These are phyloP conservation scores for Camelus bactrianus DNA, from an alignment of 2,113 vertebrate genomes.

Conservation along the genomic window DNA sequence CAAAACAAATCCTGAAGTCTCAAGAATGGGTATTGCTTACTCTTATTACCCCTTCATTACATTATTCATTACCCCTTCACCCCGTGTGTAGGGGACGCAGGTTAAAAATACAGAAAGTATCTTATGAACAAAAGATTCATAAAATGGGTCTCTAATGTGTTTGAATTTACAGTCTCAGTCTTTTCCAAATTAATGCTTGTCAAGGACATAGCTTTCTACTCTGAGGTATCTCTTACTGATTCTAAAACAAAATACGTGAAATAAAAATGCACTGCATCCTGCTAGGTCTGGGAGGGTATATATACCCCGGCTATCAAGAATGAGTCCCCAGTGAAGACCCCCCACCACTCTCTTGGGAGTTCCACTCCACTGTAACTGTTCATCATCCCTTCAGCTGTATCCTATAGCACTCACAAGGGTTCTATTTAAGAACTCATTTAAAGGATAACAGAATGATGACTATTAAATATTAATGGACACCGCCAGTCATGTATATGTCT, in stretches of 20 bases:
- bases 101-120: neutral
- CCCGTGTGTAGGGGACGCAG: neutral
- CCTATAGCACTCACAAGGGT: neutral
- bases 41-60: neutral
- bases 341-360: neutral
- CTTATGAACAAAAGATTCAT: neutral
- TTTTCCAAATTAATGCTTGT: neutral
- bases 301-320: neutral
- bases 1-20: neutral
- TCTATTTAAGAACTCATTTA: neutral
- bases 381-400: neutral
- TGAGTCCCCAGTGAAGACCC: neutral
- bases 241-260: slow-evolving; percentile 7
- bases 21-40: neutral
- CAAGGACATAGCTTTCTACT: neutral
- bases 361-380: neutral
- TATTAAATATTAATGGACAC: neutral
- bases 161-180: neutral
- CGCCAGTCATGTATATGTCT: neutral
- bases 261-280: neutral
- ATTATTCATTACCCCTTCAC: neutral
- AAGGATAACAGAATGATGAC: neutral
- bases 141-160: neutral
- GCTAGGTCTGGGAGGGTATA: neutral
- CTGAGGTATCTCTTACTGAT: neutral